phyloP scores from a whole-genome alignment of 2,113 vertebrate genomes.

The Ibidorhyncha struthersii region DNA sequence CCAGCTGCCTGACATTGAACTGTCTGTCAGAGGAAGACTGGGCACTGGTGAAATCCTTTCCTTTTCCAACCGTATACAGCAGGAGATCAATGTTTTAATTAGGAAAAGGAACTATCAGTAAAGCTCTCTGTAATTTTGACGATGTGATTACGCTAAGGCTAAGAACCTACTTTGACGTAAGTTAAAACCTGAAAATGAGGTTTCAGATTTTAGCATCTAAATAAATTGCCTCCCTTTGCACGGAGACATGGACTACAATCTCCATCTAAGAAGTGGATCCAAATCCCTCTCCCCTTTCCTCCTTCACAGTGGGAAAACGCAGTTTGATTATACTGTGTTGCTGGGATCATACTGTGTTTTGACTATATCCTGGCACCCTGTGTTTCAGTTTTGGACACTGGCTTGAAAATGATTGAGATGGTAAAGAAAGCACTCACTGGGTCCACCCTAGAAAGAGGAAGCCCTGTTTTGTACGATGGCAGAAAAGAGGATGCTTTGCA shows the following conservation, averaged over 20 bases:
- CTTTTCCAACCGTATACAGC: background rate
- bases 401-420: background rate
- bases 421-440: background rate
- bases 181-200: background rate
- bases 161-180: background rate
- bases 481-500: background rate
- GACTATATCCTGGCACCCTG: background rate
- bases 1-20: background rate
- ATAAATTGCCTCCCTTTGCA: background rate
- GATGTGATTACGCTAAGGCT: background rate
- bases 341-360: background rate
- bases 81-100: background rate
- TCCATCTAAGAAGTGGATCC: background rate
- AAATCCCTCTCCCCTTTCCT: background rate
- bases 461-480: background rate
- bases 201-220: background rate
- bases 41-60: background rate
- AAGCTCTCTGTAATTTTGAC: background rate
- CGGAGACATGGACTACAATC: background rate
- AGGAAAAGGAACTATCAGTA: background rate
- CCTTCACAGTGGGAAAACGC: background rate
- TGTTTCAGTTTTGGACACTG: background rate
- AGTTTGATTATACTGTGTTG: background rate
- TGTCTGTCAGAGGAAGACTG: background rate
- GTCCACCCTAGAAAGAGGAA: background rate